Evolutionary conservation across 2,797 vertebrate species (phyloP).

Genomic region (Malacoctenus gilli): DNA sequence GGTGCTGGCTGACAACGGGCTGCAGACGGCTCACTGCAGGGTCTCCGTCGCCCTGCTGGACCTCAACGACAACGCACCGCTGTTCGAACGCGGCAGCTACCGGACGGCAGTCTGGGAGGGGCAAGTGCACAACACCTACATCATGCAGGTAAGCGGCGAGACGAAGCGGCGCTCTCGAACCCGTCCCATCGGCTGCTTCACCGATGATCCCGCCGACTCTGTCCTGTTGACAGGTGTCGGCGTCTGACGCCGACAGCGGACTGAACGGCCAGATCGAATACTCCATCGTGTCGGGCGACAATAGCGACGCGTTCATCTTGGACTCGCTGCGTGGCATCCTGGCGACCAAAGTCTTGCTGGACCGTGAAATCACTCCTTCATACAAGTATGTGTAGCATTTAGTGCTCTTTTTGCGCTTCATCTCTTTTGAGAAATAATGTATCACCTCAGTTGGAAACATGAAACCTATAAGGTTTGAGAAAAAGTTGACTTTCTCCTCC

Average conservation of each 20-base stretch:
- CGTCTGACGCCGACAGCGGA: conserved; percentile 87
- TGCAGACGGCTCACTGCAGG: conserved; percentile 81
- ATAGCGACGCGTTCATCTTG: conserved; percentile 83
- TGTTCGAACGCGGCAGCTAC: conserved; percentile 84
- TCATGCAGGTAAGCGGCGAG: conserved; percentile 86
- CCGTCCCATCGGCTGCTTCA: not conserved
- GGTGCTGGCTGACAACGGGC: conserved; percentile 84
- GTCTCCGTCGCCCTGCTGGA: conserved; percentile 85
- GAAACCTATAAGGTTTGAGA: no score
- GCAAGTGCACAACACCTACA: conserved; percentile 79
- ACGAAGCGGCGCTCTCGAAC: rapidly evolving
- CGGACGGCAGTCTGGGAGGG: conserved; percentile 87
- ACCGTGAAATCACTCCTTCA: conserved; percentile 84
- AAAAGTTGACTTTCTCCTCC: no score
- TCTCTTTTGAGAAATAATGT: no score
- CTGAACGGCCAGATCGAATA: conserved; percentile 87
- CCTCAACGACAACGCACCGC: conserved; percentile 87
- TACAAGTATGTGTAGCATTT: conserved; percentile 90
- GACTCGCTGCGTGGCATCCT: conserved; percentile 86
- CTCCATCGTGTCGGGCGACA: conserved; percentile 88
- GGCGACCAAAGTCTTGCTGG: conserved; percentile 81
- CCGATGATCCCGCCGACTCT: not conserved
- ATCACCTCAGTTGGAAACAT: no score
- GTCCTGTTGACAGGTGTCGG: conserved; percentile 82
- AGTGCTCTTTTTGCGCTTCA: no score